Percentiles rank a stretch among this genome's conserved stretches.
Conservation (phyloP, 2,888 invertebrate genomes). For the Drosophila buzzatii region DNA sequence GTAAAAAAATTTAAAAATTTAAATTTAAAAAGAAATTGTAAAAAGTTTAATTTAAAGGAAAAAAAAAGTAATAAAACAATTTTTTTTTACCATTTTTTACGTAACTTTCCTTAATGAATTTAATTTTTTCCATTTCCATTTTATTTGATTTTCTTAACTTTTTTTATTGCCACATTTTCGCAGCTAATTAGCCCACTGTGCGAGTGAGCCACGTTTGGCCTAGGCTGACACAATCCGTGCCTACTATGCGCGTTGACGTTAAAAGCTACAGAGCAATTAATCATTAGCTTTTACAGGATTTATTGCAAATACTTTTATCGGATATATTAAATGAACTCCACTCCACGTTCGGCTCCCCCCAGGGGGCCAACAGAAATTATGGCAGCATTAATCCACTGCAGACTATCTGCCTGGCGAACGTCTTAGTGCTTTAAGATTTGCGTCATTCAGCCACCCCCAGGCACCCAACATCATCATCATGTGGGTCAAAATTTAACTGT, state of each 20-base stretch:
- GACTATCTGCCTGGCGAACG: conserved; percentile 68
- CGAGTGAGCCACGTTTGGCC: conserved; percentile 3
- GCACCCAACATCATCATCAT: conserved; percentile 24
- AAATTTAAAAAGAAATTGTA: too few species aligned
- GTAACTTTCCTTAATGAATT: too few species aligned
- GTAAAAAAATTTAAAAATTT: too few species aligned
- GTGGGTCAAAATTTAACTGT: conserved; percentile 66
- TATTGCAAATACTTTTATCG: conserved; percentile 83
- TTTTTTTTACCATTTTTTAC: too few species aligned
- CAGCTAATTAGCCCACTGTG: conserved; percentile 1
- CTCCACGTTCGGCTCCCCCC: conserved; percentile 45
- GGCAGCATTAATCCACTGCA: conserved; percentile 77
- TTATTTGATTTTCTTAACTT: neutral
- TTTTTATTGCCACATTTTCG: neutral
- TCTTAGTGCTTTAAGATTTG: conserved; percentile 76
- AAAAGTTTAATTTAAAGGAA: too few species aligned
- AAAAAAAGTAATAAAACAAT: neutral
- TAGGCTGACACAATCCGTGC: conserved; percentile 74
- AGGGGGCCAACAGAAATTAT: conserved; percentile 68
- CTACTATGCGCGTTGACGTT: conserved; percentile 77
- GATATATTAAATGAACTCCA: conserved; percentile 81
- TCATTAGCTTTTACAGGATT: conserved; percentile 84
- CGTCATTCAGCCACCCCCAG: conserved; percentile 55
- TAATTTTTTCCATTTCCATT: neutral
- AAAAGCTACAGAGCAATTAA: conserved; percentile 81